A percentile compares a stretch with the other conserved stretches of the same genome.
These are phyloP conservation scores for Hemiscyllium ocellatum DNA, from an alignment of 2,113 vertebrate genomes.

Conservation along the genomic window DNA sequence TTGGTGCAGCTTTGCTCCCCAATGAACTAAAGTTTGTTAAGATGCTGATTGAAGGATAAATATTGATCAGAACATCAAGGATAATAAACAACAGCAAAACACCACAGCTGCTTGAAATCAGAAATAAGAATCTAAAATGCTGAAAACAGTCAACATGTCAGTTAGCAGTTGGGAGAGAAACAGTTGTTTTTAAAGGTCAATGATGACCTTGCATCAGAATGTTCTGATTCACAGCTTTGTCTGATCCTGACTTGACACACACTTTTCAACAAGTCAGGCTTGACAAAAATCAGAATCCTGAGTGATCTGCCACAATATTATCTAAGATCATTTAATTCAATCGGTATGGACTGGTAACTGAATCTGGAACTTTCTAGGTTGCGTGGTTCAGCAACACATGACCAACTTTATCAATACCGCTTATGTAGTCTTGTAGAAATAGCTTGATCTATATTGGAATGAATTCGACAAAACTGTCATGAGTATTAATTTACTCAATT, in stretches of 20 bases:
- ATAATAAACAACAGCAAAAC: background rate
- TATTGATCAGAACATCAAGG: background rate
- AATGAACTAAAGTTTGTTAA: background rate
- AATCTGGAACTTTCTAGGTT: background rate
- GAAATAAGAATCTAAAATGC: background rate
- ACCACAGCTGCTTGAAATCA: background rate
- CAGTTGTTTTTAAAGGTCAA: background rate
- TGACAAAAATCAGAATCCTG: background rate
- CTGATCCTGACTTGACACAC: background rate
- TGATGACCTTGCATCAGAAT: background rate
- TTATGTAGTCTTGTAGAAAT: background rate
- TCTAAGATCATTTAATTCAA: background rate
- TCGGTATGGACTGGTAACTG: background rate
- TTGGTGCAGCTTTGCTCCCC: conserved; percentile 91
- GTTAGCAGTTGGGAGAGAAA: background rate
- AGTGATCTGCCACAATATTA: background rate
- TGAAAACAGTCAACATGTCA: background rate
- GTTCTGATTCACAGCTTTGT: background rate
- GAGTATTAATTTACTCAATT: background rate
- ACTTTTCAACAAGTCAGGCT: background rate
- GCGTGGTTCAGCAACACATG: background rate
- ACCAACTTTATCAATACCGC: background rate
- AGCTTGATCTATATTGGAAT: background rate
- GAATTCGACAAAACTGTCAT: background rate
- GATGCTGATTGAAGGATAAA: background rate